These are phyloP conservation scores for Scaptodrosophila lebanonensis DNA, from an alignment of 1,140 invertebrate species.

Conservation along the genomic window DNA sequence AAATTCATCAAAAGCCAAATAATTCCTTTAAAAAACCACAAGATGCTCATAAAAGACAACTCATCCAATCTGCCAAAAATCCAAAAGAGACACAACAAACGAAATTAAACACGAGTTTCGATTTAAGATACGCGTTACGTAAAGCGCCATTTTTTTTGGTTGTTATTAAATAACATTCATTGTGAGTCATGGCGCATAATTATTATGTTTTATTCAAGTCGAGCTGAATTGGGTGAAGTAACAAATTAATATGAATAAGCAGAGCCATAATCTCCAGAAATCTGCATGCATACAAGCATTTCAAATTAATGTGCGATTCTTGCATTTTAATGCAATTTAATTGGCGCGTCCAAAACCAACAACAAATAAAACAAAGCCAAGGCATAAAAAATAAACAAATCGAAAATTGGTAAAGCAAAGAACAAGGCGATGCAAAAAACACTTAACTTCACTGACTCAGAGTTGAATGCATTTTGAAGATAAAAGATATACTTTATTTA, in stretches of 20 bases:
- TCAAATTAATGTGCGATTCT: no score
- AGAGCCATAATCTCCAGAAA: neutral
- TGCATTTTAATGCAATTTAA: slow-evolving; percentile 31
- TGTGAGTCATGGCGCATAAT: slow-evolving; percentile 41
- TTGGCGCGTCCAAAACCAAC: no score
- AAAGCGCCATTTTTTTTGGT: no score
- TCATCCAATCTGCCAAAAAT: slow-evolving; percentile 13
- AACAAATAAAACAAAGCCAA: no score
- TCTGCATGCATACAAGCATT: no score
- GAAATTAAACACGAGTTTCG: slow-evolving; percentile 19
- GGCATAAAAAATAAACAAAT: neutral
- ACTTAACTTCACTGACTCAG: slow-evolving; percentile 20
- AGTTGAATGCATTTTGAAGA: no score
- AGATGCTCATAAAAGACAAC: neutral
- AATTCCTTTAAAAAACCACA: slow-evolving; percentile 16
- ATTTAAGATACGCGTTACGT: slow-evolving; percentile 43
- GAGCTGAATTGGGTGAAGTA: slow-evolving; percentile 1
- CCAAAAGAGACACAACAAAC: no score
- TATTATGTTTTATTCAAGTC: slow-evolving; percentile 12
- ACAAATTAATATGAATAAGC: neutral
- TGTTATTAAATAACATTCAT: slow-evolving; percentile 19
- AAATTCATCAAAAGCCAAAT: slow-evolving; percentile 34
- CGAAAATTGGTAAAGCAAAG: neutral
- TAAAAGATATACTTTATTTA: no score
- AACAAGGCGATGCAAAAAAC: slow-evolving; percentile 1